Base-by-base conservation (phyloP, 2,888 invertebrate genomes). In the Watsonalla binaria region DNA sequence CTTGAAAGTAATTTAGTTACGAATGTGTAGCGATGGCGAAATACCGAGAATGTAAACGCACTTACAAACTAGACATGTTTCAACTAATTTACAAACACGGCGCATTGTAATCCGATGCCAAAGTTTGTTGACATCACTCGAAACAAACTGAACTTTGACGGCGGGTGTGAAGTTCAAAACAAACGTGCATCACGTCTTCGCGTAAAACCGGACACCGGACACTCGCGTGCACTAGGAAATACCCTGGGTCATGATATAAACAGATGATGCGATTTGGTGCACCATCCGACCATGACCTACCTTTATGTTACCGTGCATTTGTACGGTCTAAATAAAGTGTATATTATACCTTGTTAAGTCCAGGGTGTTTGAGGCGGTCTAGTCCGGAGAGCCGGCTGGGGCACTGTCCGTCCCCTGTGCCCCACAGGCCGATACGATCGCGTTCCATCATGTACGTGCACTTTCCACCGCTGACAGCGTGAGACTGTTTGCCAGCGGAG, bases 291-390 rank as follows among this genome's bases (percentile, higher is more conserved):
- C 81, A 81, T 81, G 80, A 84, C 82, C 83, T 82, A 79, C 72
- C 67, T 78, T 72, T 64, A 70, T 58, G 59, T 62, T 65, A 62
- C 59, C 63, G 66, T 62, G 58, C 60, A 69, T 69, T 61, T 56
- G 47, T 46, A 14, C 37, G n/a, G 14, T 8, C n/a, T 51, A 47
- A 33, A 6, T 46, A 39, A 24, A 24, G 24, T 4, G 24, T 24
- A 24, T 24, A 24, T 24, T 24, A 24, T 80, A 95, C 95, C 94
- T 95, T 95, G 80, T 95, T 95, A 8, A 94, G 89, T 55, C 93
- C 92, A 2, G 95, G 94, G 75, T 94, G 92, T 58, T 92, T 91
- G 48, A 95, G 87, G 61, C 93, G 93, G 81, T 95, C 95, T 61
- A 95, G 89, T 54, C 95, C 95, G 54, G 93, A 91, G 54, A 93